phyloP scores from a whole-genome alignment of 35 echinoderm and acorn worm genomes.

The Ophiothrix spiculata region DNA sequence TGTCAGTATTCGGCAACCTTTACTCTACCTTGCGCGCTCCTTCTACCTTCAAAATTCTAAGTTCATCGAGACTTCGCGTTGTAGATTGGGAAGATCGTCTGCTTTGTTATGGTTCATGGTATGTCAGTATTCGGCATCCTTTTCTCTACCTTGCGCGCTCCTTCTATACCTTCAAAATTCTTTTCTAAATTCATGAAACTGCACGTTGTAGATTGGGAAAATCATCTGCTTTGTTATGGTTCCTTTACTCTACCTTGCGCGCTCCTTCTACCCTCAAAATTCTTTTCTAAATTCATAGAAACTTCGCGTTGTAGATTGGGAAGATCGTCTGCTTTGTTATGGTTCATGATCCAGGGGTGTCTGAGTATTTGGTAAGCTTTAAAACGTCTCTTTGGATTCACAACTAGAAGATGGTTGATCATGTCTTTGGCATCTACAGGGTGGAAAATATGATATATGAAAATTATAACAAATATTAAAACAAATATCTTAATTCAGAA shows the following conservation, averaged over 20 bases:
- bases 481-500: background rate
- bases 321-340: slow-evolving; percentile 19
- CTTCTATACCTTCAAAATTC: slow-evolving; percentile 74
- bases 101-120: too few relatives aligned
- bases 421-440: slow-evolving; percentile 87
- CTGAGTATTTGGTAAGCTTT: slow-evolving; percentile 67
- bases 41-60: slow-evolving; percentile 84
- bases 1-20: too few relatives aligned
- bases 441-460: too few relatives aligned
- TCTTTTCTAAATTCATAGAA: slow-evolving; percentile 96
- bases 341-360: slow-evolving; percentile 75
- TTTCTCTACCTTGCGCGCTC: slow-evolving; percentile 53
- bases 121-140: too few relatives aligned
- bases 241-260: slow-evolving; percentile 47
- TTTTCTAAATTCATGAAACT: slow-evolving; percentile 89
- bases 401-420: slow-evolving; percentile 85
- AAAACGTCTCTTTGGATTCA: slow-evolving; percentile 65
- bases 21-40: slow-evolving; percentile 54
- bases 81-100: too few relatives aligned
- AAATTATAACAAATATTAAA: too few relatives aligned
- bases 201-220: too few relatives aligned
- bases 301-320: slow-evolving; percentile 94
- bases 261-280: slow-evolving; percentile 72
- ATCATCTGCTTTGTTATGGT: too few relatives aligned
- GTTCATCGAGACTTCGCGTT: too few relatives aligned